Evolutionary conservation across 2,797 vertebrate species (phyloP).

Genomic region (Loriculus beryllinus): DNA sequence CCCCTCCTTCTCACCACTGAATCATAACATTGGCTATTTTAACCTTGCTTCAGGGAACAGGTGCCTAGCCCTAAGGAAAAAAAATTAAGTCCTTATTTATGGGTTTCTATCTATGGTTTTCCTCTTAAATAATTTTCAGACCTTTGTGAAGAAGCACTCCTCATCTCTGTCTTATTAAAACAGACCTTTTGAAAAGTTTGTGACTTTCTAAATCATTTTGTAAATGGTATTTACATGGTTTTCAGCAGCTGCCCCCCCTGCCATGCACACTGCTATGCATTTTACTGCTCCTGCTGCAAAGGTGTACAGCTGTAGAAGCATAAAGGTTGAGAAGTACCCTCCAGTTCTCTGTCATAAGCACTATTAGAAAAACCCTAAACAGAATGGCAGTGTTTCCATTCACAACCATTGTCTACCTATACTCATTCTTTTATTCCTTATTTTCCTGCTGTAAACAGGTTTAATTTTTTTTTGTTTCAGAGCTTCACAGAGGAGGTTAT

Average conservation of each 20-base stretch:
- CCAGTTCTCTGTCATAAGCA: neutral
- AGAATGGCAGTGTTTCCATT: neutral
- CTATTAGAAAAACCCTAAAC: neutral
- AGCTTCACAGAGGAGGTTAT: neutral
- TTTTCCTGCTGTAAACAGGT: neutral
- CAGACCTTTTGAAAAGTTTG: neutral
- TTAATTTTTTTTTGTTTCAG: neutral
- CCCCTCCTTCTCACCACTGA: neutral
- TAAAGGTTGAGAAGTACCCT: neutral
- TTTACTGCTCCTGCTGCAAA: neutral
- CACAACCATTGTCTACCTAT: neutral
- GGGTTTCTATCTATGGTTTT: neutral
- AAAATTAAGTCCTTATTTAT: neutral
- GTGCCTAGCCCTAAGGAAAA: constrained; percentile 22
- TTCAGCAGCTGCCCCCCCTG: neutral
- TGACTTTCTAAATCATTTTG: neutral
- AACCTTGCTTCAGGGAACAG: constrained; percentile 32
- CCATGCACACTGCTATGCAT: neutral
- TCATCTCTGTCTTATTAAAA: neutral
- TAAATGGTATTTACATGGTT: neutral
- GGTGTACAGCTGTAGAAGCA: neutral
- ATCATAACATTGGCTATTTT: constrained; percentile 3
- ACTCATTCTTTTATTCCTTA: neutral
- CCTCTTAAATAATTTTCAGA: neutral
- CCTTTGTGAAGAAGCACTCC: neutral